These are phyloP conservation scores for Rhopalosiphum nymphaeae DNA, from an alignment of 2,888 invertebrate species.

Conservation along the genomic window DNA sequence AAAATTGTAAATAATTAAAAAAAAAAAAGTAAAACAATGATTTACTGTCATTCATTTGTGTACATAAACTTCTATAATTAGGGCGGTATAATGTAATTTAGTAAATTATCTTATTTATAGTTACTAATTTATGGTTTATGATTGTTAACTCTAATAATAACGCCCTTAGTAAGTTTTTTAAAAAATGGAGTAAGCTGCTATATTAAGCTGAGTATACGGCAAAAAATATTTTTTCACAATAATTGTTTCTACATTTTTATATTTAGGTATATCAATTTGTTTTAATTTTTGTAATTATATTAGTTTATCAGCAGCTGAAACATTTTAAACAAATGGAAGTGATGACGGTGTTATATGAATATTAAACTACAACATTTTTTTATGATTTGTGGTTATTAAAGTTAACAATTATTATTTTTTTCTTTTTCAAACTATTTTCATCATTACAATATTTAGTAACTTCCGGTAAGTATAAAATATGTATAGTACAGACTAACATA, in stretches of 20 bases:
- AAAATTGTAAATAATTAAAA: constrained; percentile 47
- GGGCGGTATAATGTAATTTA: constrained; percentile 60
- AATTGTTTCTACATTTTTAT: constrained; percentile 31
- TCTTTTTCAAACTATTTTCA: not conserved
- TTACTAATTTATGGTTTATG: constrained; percentile 56
- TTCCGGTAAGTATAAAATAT: not conserved
- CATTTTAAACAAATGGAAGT: not conserved
- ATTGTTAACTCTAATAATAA: constrained; percentile 54
- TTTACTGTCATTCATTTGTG: constrained; percentile 51
- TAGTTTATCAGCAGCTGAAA: constrained; percentile 32
- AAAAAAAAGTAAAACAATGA: constrained; percentile 30
- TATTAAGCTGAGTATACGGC: constrained; percentile 26
- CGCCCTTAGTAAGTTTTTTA: constrained; percentile 28
- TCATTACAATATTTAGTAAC: constrained; percentile 21
- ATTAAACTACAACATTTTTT: not conserved
- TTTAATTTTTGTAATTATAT: constrained; percentile 9
- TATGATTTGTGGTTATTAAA: constrained; percentile 8
- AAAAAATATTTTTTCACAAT: constrained; percentile 44
- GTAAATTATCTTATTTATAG: constrained; percentile 49
- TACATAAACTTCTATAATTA: constrained; percentile 46
- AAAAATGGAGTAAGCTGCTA: constrained; percentile 46
- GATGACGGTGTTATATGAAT: constrained; percentile 4
- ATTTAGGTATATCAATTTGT: constrained; percentile 16
- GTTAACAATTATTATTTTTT: not conserved
- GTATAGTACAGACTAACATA: constrained; percentile 39